These are phyloP conservation scores for Pseudanteris insignis DNA, from an alignment of 2,888 invertebrate species.

Conservation along the genomic window DNA sequence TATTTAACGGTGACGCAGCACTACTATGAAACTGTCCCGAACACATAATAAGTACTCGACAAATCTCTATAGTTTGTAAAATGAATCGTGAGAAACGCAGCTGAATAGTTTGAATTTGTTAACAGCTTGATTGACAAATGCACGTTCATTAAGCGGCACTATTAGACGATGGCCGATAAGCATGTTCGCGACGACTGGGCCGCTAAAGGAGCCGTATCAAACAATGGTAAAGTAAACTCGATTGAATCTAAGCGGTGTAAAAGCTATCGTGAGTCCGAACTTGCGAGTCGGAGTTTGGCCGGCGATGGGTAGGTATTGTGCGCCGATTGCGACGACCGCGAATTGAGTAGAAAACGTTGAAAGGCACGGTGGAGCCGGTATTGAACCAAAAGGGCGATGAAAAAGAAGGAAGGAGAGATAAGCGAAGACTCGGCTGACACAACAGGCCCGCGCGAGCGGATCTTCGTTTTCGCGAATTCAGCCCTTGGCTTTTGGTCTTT, in stretches of 20 bases:
- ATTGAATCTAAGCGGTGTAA: constrained; percentile 37
- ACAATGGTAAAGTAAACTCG: constrained; percentile 40
- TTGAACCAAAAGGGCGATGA: too few species aligned
- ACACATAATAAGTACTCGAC: too few species aligned
- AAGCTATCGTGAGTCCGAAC: constrained; percentile 38
- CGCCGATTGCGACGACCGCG: constrained; percentile 41
- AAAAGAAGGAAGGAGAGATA: constrained; percentile 8
- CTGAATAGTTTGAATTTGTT: too few species aligned
- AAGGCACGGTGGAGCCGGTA: constrained; percentile 1
- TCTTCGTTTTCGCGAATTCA: constrained; percentile 57
- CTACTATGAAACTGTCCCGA: too few species aligned
- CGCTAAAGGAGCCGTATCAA: constrained; percentile 42
- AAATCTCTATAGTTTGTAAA: too few species aligned
- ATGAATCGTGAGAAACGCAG: too few species aligned
- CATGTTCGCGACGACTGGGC: constrained; percentile 35
- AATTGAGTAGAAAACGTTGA: constrained; percentile 37
- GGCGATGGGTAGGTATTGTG: constrained; percentile 37
- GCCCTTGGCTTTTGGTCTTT: constrained; percentile 56
- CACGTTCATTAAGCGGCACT: constrained; percentile 16
- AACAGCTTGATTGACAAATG: too few species aligned
- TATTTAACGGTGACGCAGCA: too few species aligned
- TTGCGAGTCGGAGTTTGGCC: constrained; percentile 32
- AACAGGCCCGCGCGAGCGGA: constrained; percentile 46
- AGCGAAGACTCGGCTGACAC: constrained; percentile 22
- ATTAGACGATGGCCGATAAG: constrained; percentile 39